phyloP scores from a whole-genome alignment of 2,888 invertebrate species.

The Diarsia dahlii region DNA sequence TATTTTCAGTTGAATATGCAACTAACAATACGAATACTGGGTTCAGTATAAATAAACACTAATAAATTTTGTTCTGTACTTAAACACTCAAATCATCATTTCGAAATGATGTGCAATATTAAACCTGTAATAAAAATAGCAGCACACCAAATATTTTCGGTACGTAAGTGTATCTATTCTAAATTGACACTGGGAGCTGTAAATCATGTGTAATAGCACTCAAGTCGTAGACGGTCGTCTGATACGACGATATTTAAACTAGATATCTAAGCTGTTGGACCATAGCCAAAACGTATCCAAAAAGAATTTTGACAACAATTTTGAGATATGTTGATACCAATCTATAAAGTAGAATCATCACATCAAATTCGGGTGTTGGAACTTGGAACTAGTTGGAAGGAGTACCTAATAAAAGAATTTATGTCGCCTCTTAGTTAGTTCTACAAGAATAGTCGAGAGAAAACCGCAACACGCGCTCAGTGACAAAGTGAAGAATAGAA shows the following conservation, averaged over 20 bases:
- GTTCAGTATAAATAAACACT: conserved; percentile 24
- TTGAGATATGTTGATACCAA: conserved; percentile 59
- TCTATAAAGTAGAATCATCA: conserved; percentile 53
- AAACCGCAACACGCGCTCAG: conserved; percentile 60
- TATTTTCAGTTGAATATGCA: not conserved
- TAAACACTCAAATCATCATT: conserved; percentile 33
- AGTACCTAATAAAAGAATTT: conserved; percentile 46
- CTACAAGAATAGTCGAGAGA: conserved; percentile 37
- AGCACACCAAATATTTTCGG: conserved; percentile 48
- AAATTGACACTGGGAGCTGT: conserved; percentile 79
- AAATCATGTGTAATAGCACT: conserved; percentile 83
- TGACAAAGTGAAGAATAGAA: conserved; percentile 55
- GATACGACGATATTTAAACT: conserved; percentile 82
- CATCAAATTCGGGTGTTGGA: conserved; percentile 45
- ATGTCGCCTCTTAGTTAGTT: conserved; percentile 26
- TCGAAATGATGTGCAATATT: conserved; percentile 27
- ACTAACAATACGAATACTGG: conserved; percentile 5
- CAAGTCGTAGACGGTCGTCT: conserved; percentile 79
- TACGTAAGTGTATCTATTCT: conserved; percentile 61
- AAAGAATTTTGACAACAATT: conserved; percentile 75
- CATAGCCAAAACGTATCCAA: conserved; percentile 82
- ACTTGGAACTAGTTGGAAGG: too few species aligned
- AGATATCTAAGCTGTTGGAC: conserved; percentile 82
- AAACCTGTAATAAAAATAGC: conserved; percentile 48
- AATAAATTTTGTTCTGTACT: conserved; percentile 22